These are phyloP conservation scores for Kuschelorhynchus macadamiae DNA, from an alignment of 2,888 invertebrate species.

Conservation along the genomic window DNA sequence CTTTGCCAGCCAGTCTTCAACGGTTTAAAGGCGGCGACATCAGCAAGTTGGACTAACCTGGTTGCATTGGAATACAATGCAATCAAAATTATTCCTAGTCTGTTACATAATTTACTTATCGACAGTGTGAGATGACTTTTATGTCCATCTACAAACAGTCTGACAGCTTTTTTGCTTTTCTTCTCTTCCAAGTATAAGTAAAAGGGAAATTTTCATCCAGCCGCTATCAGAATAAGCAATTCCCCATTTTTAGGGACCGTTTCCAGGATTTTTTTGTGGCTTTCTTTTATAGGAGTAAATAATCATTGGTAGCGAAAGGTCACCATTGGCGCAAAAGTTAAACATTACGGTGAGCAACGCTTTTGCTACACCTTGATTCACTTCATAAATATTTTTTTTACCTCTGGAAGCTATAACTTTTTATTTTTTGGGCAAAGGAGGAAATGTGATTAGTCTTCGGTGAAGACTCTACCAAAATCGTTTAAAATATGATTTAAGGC, in stretches of 20 bases:
- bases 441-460: constrained; percentile 26
- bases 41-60: too few species aligned
- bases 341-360: constrained; percentile 60
- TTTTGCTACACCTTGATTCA: constrained; percentile 56
- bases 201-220: too few species aligned
- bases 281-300: constrained; percentile 17
- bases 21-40: background rate
- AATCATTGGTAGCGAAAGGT: constrained; percentile 59
- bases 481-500: constrained; percentile 27
- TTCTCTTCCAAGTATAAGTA: too few species aligned
- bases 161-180: too few species aligned
- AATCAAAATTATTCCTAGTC: too few species aligned
- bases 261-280: background rate
- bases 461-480: constrained; percentile 16
- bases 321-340: constrained; percentile 61
- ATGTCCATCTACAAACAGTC: too few species aligned
- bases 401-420: constrained; percentile 49
- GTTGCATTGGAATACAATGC: too few species aligned
- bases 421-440: constrained; percentile 32
- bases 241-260: background rate
- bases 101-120: too few species aligned
- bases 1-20: background rate
- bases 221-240: too few species aligned
- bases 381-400: constrained; percentile 61
- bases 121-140: too few species aligned